Evolutionary conservation across 2,888 invertebrate species (phyloP).

Genomic region (Xanthorhoe designata): DNA sequence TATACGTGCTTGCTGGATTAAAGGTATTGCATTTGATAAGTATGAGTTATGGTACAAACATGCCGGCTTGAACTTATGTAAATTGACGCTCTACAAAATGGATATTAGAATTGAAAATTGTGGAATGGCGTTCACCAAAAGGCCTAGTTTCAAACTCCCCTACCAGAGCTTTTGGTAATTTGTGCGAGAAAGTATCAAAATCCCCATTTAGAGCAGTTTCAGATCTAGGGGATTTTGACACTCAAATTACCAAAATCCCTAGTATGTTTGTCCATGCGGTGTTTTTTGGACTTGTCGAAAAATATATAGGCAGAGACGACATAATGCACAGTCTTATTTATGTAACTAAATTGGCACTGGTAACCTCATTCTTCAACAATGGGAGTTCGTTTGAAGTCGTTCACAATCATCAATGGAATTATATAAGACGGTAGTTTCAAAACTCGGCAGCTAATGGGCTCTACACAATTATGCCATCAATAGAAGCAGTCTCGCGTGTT

Average conservation of each 20-base stretch:
- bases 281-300: too few species aligned
- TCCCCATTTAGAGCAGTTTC: too few species aligned
- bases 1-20: constrained; percentile 37
- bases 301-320: too few species aligned
- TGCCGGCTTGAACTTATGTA: constrained; percentile 13
- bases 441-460: background rate
- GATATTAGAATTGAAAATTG: constrained; percentile 1
- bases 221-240: too few species aligned
- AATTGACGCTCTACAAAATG: background rate
- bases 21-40: constrained; percentile 36
- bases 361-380: background rate
- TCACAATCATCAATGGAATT: background rate
- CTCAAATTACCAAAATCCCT: too few species aligned
- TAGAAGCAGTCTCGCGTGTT: background rate
- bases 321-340: too few species aligned
- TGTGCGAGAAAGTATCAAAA: too few species aligned
- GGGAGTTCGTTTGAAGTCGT: background rate
- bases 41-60: constrained; percentile 23
- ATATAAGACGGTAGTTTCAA: background rate
- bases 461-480: background rate
- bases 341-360: background rate
- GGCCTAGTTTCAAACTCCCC: too few species aligned
- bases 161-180: too few species aligned
- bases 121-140: background rate
- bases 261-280: too few species aligned